These are phyloP conservation scores for Dasyornis broadbenti DNA, from an alignment of 2,113 vertebrate species.

Conservation along the genomic window DNA sequence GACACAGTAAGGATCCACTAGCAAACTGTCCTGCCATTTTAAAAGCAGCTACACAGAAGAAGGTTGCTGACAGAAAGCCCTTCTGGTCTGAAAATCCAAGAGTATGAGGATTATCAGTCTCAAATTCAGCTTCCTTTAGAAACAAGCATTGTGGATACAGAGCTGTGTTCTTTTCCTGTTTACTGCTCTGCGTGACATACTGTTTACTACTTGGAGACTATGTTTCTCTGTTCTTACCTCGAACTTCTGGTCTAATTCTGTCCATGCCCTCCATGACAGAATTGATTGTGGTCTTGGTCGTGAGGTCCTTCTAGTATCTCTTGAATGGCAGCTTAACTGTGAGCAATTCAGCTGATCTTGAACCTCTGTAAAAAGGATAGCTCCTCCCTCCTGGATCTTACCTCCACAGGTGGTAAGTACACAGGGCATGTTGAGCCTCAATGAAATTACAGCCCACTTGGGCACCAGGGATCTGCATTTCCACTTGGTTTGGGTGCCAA, in stretches of 20 bases:
- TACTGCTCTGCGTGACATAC: neutral
- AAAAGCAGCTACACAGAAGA: neutral
- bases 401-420: neutral
- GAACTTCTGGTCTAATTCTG: neutral
- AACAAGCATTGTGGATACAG: neutral
- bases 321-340: neutral
- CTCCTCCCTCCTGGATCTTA: neutral
- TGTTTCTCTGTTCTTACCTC: neutral
- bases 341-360: neutral
- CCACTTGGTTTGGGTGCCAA: neutral
- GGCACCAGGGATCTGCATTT: neutral
- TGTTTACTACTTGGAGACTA: neutral
- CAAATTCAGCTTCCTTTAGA: neutral
- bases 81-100: neutral
- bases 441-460: neutral
- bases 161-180: neutral
- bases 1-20: rapidly evolving
- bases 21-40: neutral
- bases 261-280: rapidly evolving
- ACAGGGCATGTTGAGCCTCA: neutral
- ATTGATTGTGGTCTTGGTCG: rapidly evolving
- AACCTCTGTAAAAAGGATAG: neutral
- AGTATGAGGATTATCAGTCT: neutral
- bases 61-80: neutral
- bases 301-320: neutral